These are phyloP conservation scores for Phenacoccus solenopsis DNA, from an alignment of 1,140 invertebrate genomes.

Conservation along the genomic window DNA sequence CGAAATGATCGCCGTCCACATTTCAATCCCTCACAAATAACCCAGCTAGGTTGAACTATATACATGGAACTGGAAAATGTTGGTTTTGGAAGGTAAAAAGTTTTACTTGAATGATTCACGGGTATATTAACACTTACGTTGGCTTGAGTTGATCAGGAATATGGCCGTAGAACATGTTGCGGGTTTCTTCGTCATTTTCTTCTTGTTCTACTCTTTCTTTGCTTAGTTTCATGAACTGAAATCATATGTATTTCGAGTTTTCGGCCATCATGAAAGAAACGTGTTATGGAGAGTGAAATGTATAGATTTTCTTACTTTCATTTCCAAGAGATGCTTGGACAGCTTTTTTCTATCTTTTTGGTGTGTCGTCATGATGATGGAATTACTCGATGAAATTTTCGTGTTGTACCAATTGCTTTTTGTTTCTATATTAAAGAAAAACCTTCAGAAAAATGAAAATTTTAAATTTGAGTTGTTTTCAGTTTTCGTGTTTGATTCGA, in stretches of 20 bases:
- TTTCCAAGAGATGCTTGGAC: neutral
- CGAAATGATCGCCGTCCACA: slow-evolving; percentile 73
- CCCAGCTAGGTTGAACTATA: slow-evolving; percentile 61
- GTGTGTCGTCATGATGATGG: neutral
- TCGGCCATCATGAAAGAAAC: too few species aligned
- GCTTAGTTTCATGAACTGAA: neutral
- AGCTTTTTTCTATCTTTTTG: neutral
- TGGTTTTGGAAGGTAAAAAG: neutral
- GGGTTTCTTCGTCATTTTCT: neutral
- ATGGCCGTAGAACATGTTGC: neutral
- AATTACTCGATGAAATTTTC: too few species aligned
- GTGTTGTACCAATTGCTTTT: too few species aligned
- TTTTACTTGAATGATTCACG: neutral
- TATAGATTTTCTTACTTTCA: neutral
- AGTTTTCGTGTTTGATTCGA: too few species aligned
- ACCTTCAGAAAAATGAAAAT: too few species aligned
- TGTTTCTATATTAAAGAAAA: too few species aligned
- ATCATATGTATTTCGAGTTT: too few species aligned
- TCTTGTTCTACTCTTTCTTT: neutral
- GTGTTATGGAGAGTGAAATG: neutral
- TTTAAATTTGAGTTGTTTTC: too few species aligned
- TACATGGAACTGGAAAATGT: slow-evolving; percentile 45
- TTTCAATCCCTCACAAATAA: slow-evolving; percentile 55
- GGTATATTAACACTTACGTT: neutral
- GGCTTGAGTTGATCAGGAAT: neutral